Base-by-base conservation (phyloP, 2,113 vertebrate genomes). In the Cervus canadensis region DNA sequence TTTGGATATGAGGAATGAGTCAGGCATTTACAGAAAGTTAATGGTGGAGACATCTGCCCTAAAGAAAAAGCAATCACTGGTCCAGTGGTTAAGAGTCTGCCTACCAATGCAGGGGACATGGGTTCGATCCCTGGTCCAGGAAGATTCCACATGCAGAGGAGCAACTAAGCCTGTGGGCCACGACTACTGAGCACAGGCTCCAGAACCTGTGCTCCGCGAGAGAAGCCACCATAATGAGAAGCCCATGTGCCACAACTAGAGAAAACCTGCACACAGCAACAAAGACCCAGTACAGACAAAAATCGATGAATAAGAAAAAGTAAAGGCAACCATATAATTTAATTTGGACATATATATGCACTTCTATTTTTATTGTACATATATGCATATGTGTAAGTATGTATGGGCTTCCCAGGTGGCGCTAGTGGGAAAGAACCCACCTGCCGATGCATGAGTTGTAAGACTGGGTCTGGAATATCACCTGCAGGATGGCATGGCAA, bases 191-290 rank as follows among this genome's bases (percentile, higher is more conserved):
- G 67, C 19, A 71, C 19, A 23, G 19, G n/a, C 19, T 6, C 67
- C 6, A 6, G n/a, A 40, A 23, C 67, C 67, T 71, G 19, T 6
- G n/a, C 67, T 6, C n/a, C 67, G 12, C 19, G 12, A 71, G 67
- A 40, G n/a, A 23, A 36, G 10, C 67, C n/a, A 12, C n/a, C 19
- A 0, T 40, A 23, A 36, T 23, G 19, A 71, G 19, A 71, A 71
- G n/a, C 67, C n/a, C 67, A 36, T 1, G 33, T 9, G n/a, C 62
- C 16, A 4, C 15, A n/a, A 7, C 30, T 64, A 8, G 3, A 9
- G 30, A 64, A n/a, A 64, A 64, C 30, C 62, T 7, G 0, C 62
- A n/a, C 15, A n/a, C 0, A n/a, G 62, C 30, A n/a, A 4, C 15
- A 17, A 64, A 64, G 62, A 17, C 62, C 62, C 15, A 9, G 62